Conservation (phyloP, 2,888 invertebrate genomes). For the Lomographa bimaculata region DNA sequence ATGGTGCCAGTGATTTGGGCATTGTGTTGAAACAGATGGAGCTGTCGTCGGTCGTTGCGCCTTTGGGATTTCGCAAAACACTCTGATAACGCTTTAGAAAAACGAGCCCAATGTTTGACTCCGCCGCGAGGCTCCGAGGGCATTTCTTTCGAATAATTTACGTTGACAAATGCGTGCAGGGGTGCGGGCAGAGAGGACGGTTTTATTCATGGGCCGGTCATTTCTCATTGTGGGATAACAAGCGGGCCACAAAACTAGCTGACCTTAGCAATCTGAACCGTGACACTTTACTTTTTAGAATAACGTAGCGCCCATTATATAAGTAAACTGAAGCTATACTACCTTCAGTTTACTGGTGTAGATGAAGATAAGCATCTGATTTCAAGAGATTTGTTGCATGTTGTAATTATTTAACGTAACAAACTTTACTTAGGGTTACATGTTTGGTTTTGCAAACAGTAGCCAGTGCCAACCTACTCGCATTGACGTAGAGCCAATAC, state of each 20-base stretch:
- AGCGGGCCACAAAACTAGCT: background rate
- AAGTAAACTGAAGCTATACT: no score
- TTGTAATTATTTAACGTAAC: no score
- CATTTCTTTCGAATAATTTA: conserved; percentile 31
- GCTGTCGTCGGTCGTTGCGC: background rate
- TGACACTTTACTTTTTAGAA: no score
- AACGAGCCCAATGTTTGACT: conserved; percentile 6
- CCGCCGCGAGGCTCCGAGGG: conserved; percentile 1
- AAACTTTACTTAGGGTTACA: no score
- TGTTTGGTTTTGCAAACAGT: no score
- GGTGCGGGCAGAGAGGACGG: background rate
- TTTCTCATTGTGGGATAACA: conserved; percentile 11
- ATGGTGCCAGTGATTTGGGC: conserved; percentile 11
- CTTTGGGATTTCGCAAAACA: background rate
- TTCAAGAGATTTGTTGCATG: no score
- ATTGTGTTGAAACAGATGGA: background rate
- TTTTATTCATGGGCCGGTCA: conserved; percentile 14
- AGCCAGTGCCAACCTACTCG: no score
- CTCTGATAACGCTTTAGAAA: conserved; percentile 11
- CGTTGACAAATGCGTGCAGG: conserved; percentile 28
- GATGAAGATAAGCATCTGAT: no score
- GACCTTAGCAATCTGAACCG: no score
- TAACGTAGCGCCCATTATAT: no score
- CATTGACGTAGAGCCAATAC: no score
- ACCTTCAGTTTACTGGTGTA: no score